Conservation (phyloP, 37 sponge, comb jelly and placozoan genomes). For the Ephydatia muelleri region DNA sequence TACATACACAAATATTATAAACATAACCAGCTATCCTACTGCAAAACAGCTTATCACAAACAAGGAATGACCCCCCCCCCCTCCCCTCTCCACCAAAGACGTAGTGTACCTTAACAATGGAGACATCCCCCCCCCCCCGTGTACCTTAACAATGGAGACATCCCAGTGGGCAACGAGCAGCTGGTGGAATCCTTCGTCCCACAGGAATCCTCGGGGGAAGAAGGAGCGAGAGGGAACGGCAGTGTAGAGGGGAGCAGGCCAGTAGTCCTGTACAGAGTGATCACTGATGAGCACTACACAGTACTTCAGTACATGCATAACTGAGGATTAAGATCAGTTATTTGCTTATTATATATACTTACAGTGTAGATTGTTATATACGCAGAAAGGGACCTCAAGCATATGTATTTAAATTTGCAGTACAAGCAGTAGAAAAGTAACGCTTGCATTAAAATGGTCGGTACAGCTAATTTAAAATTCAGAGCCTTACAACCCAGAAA, state of each 20-base stretch:
- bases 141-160: conserved; percentile 69
- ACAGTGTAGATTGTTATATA: no score
- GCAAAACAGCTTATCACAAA: no score
- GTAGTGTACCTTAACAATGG: background rate
- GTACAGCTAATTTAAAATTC: no score
- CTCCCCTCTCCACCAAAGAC: no score
- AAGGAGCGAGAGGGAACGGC: conserved; percentile 97
- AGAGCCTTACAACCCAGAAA: no score
- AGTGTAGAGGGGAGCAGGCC: conserved; percentile 74
- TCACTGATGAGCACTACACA: background rate
- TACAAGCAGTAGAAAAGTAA: no score
- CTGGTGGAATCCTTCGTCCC: conserved; percentile 99
- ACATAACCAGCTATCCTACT: no score
- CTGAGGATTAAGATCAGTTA: no score
- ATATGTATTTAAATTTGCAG: no score
- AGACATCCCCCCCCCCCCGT: background rate
- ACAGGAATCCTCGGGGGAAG: conserved; percentile 99
- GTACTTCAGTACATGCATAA: background rate
- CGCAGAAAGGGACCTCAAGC: no score
- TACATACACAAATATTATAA: background rate
- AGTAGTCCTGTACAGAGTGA: conserved; percentile 61
- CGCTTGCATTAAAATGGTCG: no score
- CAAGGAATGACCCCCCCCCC: background rate
- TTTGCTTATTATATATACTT: no score
- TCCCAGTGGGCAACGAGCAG: conserved; percentile 94